A percentile compares a stretch with the other conserved stretches of the same genome.
phyloP scores from a whole-genome alignment of 2,888 invertebrate species.

The Camptogramma bilineatum region DNA sequence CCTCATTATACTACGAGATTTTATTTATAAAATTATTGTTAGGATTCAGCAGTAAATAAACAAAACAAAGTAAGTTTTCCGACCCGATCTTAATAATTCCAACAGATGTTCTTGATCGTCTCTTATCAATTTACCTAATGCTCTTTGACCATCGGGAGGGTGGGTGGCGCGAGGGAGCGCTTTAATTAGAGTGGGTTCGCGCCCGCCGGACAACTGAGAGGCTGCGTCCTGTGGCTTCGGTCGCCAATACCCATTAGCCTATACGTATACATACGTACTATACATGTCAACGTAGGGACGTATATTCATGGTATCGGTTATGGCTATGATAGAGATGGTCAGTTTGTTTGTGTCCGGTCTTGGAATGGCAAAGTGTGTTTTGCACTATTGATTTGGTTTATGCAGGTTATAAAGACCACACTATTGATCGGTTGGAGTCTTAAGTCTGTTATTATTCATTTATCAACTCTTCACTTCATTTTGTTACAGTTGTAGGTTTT shows the following conservation, averaged over 20 bases:
- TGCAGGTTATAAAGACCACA: not conserved
- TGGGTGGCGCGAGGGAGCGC: conserved; percentile 58
- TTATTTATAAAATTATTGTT: too few species aligned
- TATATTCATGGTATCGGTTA: not conserved
- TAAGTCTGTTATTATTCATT: not conserved
- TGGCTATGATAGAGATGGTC: conserved; percentile 1
- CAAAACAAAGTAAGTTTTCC: not conserved
- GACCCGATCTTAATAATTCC: conserved; percentile 35
- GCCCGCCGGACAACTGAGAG: conserved; percentile 56
- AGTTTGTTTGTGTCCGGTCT: conserved; percentile 1
- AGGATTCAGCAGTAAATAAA: not conserved
- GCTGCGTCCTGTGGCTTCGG: conserved; percentile 29
- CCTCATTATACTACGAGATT: too few species aligned
- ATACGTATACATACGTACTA: not conserved
- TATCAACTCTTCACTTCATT: too few species aligned
- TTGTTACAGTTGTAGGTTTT: too few species aligned
- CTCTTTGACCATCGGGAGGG: conserved; percentile 56
- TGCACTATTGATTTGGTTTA: not conserved
- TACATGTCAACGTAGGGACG: not conserved
- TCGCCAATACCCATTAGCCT: conserved; percentile 26
- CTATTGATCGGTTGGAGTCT: not conserved
- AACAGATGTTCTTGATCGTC: conserved; percentile 39
- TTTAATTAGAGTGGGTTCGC: conserved; percentile 81
- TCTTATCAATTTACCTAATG: conserved; percentile 51
- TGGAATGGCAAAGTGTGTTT: not conserved